Evolutionary conservation across 2,113 vertebrate species (phyloP).

Genomic region (Uropsilus gracilis): DNA sequence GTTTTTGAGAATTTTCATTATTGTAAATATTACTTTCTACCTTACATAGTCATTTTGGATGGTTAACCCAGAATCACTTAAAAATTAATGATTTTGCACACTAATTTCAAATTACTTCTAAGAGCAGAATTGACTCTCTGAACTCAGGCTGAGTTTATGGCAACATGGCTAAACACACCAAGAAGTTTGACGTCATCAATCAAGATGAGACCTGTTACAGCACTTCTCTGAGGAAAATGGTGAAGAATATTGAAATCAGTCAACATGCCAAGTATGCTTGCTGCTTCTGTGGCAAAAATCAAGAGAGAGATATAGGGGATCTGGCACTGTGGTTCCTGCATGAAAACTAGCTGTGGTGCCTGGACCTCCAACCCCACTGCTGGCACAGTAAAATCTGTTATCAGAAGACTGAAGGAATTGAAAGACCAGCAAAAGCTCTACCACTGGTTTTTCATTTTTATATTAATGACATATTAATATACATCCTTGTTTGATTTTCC

Average conservation of each 20-base stretch:
- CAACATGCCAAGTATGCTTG: background rate
- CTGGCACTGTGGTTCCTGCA: background rate
- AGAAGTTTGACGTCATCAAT: background rate
- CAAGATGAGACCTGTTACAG: background rate
- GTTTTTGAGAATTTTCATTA: constrained; percentile 40
- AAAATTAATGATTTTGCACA: background rate
- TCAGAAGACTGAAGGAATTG: constrained; percentile 94
- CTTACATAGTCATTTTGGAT: constrained; percentile 44
- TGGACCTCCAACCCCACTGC: constrained; percentile 89
- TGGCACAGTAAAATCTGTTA: constrained; percentile 92
- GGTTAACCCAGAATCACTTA: constrained; percentile 49
- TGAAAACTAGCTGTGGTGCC: background rate
- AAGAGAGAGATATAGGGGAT: background rate
- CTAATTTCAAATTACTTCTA: constrained; percentile 50
- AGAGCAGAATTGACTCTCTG: background rate
- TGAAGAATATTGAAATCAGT: background rate
- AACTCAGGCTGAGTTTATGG: background rate
- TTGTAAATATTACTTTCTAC: constrained; percentile 44
- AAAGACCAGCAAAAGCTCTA: constrained; percentile 90
- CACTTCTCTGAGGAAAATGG: background rate
- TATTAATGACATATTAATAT: no score
- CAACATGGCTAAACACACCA: background rate
- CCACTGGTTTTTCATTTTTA: no score
- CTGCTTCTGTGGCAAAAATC: background rate
- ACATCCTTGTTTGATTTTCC: no score